phyloP scores from a whole-genome alignment of 2,888 invertebrate genomes.

The Salpingus planirostris region DNA sequence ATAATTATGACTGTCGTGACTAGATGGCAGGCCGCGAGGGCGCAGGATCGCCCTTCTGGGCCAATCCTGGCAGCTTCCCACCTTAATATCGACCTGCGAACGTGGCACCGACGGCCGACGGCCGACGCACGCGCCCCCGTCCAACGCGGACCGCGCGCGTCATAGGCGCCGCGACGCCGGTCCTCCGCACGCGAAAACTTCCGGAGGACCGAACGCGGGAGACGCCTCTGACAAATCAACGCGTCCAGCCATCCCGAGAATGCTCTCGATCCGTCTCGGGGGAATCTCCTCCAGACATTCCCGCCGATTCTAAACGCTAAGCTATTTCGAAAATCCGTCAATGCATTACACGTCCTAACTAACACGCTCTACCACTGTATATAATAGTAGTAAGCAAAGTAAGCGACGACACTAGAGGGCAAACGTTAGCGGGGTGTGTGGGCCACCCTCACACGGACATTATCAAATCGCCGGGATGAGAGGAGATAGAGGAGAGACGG shows the following conservation, averaged over 20 bases:
- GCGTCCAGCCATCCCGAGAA: slow-evolving; percentile 7
- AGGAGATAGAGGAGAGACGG: no score
- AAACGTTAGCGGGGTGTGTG: no score
- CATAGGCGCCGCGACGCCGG: not conserved
- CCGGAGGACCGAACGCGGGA: no score
- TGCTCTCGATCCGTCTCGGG: slow-evolving; percentile 5
- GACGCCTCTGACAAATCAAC: not conserved
- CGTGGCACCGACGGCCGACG: slow-evolving; percentile 5
- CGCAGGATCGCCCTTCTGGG: slow-evolving; percentile 28
- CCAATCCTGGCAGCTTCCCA: slow-evolving; percentile 27
- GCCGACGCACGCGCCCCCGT: no score
- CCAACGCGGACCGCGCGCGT: not conserved
- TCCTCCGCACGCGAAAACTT: no score
- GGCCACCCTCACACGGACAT: no score
- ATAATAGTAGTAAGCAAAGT: no score
- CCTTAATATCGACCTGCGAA: slow-evolving; percentile 24
- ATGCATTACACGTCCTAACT: no score
- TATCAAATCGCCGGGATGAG: no score
- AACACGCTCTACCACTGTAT: no score
- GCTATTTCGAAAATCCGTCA: no score
- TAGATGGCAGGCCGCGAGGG: slow-evolving; percentile 32
- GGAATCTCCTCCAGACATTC: slow-evolving; percentile 8
- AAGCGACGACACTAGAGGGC: no score
- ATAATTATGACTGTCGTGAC: slow-evolving; percentile 29
- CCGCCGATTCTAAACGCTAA: slow-evolving; percentile 1